Evolutionary conservation across 2,797 vertebrate genomes (phyloP).

Genomic region (Moxostoma hubbsi): DNA sequence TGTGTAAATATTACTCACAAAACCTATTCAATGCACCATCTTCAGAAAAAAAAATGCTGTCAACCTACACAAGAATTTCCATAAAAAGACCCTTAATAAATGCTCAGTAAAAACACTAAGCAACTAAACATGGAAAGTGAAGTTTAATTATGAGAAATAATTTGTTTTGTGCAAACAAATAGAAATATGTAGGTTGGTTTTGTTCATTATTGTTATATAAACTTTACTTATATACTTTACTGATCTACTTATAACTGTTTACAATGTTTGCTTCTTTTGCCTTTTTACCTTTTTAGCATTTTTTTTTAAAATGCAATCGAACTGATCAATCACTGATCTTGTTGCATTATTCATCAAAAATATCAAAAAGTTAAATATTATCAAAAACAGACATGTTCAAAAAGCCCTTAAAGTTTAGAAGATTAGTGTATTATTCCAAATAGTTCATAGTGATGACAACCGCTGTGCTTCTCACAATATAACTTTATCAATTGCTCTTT

Average conservation of each 20-base stretch:
- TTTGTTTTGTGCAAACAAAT: too few relatives aligned
- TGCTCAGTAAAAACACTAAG: background rate
- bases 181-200: too few relatives aligned
- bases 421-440: background rate
- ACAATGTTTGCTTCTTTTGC: too few relatives aligned
- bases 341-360: too few relatives aligned
- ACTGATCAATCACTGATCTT: too few relatives aligned
- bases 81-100: slow-evolving; percentile 7
- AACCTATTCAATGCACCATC: slow-evolving; percentile 61
- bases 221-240: too few relatives aligned
- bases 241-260: too few relatives aligned
- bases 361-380: background rate
- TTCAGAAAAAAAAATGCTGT: slow-evolving; percentile 59
- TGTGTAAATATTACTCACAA: slow-evolving; percentile 76
- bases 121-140: background rate
- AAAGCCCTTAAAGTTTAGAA: background rate
- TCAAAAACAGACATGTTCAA: background rate
- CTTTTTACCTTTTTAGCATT: too few relatives aligned
- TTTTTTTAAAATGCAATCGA: too few relatives aligned
- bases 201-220: too few relatives aligned
- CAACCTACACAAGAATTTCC: slow-evolving; percentile 7
- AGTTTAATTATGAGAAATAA: background rate
- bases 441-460: background rate
- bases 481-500: background rate
- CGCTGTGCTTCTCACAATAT: background rate